Evolutionary conservation across 2,888 invertebrate genomes (phyloP), one percentile per base, ranked within the genome.

Genomic region (Horisme vitalbata): DNA sequence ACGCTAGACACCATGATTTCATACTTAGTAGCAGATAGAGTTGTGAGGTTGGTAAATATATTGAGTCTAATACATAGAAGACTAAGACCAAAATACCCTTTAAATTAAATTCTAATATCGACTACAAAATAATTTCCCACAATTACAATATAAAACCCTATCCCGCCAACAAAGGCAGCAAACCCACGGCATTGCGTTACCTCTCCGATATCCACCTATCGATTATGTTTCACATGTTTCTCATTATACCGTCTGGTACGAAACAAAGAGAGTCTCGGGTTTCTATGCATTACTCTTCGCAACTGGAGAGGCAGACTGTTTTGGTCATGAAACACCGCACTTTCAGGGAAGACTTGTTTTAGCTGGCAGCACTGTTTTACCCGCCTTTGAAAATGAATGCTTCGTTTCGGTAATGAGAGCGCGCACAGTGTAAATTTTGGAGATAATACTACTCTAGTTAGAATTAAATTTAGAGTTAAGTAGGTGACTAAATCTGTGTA

Each of bases 191-290:
- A 65, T 86, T 75, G 56, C 64, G 65, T 84, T 83, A 71, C 85
- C 57, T 80, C 79, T 86, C 85, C 69, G 55, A 75, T 85, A 76
- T 65, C 85, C 36, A 48, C 33, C 77, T 75, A 79, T 85, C 83
- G 84, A 80, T 83, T 80, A 76, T 77, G 71, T 82, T 83, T 81
- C 86, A 80, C 82, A 82, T 83, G 83, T 79, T 83, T 83, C 86
- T 86, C 85, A 85, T 86, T 87, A 86, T 82, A 79, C 68, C 82
- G 83, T 84, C 83, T 84, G 80, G 74, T 71, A 71, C 74, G 83
- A 83, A 87, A 86, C 86, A 86, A 87, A 87, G 86, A 72, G 71
- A 55, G 80, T 68, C 52, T 86, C 82, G 66, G 59, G 74, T 87
- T 81, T 61, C 82, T 61, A 60, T 78, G 74, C 79, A 79, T 78